phyloP scores from a whole-genome alignment of 2,888 invertebrate genomes.

The Aspidapion aeneum region DNA sequence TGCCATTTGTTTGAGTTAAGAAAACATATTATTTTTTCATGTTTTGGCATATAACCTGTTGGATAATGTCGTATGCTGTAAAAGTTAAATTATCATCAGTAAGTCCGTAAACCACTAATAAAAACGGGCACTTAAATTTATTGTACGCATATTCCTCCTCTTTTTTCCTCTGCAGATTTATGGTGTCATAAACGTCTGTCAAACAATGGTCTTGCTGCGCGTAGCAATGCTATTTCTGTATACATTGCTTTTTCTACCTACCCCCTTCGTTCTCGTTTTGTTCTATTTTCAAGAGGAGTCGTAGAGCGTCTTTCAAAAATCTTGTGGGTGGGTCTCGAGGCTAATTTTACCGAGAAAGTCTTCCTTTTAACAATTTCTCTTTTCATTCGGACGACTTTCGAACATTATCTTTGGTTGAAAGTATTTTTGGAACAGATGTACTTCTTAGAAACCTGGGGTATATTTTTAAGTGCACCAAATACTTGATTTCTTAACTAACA shows the following conservation, averaged over 20 bases:
- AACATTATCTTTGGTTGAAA: conserved; percentile 30
- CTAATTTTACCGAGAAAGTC: conserved; percentile 26
- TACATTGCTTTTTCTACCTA: conserved; percentile 22
- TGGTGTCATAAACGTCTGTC: conserved; percentile 31
- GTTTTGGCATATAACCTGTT: not conserved
- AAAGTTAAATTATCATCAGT: conserved; percentile 13
- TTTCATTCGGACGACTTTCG: conserved; percentile 32
- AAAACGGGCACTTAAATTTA: conserved; percentile 36
- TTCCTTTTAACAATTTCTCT: conserved; percentile 27
- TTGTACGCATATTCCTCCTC: conserved; percentile 31
- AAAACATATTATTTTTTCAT: too few relatives aligned
- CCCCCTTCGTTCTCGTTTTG: conserved; percentile 25
- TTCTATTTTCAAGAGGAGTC: conserved; percentile 17
- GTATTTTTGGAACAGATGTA: conserved; percentile 40
- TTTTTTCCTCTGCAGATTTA: conserved; percentile 32
- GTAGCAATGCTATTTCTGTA: conserved; percentile 29
- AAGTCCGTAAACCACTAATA: conserved; percentile 21
- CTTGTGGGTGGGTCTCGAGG: conserved; percentile 16
- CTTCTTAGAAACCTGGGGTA: conserved; percentile 31
- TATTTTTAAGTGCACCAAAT: not conserved
- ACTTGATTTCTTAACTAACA: not conserved
- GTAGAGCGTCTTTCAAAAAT: conserved; percentile 9
- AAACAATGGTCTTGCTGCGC: conserved; percentile 30
- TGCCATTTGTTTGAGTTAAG: too few relatives aligned
- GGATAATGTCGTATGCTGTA: conserved; percentile 10